These are phyloP conservation scores for Amphiprion percula DNA, from an alignment of 2,113 vertebrate species.

Conservation along the genomic window DNA sequence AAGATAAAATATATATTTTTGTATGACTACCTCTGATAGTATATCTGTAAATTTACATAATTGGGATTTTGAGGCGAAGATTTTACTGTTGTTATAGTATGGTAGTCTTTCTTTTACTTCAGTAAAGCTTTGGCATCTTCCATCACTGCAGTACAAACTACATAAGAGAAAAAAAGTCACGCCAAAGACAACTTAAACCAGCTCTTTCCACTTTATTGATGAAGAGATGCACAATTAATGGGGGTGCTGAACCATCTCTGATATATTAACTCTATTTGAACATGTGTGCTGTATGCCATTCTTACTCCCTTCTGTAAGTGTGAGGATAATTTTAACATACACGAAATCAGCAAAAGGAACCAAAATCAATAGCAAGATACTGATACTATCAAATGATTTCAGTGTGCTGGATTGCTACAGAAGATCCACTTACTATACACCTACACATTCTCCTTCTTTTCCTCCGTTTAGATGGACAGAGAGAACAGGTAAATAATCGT, in stretches of 20 bases:
- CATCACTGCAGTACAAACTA: not conserved
- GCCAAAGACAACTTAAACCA: conserved; percentile 29
- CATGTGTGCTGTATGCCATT: not conserved
- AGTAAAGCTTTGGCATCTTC: not conserved
- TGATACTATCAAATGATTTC: not conserved
- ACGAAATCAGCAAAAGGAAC: conserved; percentile 12
- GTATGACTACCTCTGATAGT: too few relatives aligned
- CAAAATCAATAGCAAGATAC: conserved; percentile 10
- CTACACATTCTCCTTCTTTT: not conserved
- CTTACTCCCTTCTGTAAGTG: conserved; percentile 17
- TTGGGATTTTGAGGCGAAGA: too few relatives aligned
- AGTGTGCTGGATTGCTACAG: conserved; percentile 3
- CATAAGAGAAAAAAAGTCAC: not conserved
- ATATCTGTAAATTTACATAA: too few relatives aligned
- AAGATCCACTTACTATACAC: not conserved
- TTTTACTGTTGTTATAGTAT: too few relatives aligned
- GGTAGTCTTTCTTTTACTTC: too few relatives aligned
- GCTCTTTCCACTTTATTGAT: conserved; percentile 74
- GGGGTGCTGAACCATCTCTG: not conserved
- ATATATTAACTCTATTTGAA: not conserved
- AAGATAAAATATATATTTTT: too few relatives aligned
- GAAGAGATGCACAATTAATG: conserved; percentile 36
- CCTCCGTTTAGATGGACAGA: not conserved
- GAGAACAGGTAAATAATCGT: conserved; percentile 3
- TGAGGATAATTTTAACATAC: conserved; percentile 9